Evolutionary conservation across 1,140 invertebrate species (phyloP).

Genomic region (Heterodera carotae): DNA sequence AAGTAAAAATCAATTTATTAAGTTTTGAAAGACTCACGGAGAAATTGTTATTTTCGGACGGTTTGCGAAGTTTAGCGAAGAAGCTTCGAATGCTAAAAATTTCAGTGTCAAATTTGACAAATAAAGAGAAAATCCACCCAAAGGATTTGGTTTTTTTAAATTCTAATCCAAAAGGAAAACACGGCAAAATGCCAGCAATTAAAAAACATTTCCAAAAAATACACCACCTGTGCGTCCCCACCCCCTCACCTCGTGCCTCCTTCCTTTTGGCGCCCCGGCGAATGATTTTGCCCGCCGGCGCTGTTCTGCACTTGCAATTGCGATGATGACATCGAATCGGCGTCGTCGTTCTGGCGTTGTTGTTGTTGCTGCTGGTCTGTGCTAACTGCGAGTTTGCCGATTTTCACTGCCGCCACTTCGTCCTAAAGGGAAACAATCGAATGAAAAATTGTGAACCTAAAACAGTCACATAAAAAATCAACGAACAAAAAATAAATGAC

Average conservation of each 20-base stretch:
- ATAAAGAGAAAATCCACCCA: no score
- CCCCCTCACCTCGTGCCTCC: slow-evolving; percentile 17
- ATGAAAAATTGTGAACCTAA: slow-evolving; percentile 5
- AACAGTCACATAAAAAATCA: background rate
- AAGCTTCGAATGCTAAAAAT: slow-evolving; percentile 48
- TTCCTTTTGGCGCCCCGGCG: background rate
- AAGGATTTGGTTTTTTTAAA: background rate
- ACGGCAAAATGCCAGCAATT: no score
- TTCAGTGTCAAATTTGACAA: background rate
- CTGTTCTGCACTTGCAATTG: slow-evolving; percentile 16
- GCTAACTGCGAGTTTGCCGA: slow-evolving; percentile 36
- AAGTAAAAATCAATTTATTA: no score
- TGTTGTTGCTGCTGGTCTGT: slow-evolving; percentile 10
- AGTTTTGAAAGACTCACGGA: background rate
- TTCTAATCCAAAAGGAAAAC: no score
- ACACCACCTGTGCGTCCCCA: background rate
- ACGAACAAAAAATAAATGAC: background rate
- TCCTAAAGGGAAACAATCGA: slow-evolving; percentile 37
- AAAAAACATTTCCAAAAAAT: background rate
- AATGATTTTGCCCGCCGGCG: slow-evolving; percentile 26
- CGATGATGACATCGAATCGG: slow-evolving; percentile 25
- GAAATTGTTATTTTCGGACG: slow-evolving; percentile 45
- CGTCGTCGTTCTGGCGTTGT: background rate
- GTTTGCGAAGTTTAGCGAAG: slow-evolving; percentile 54
- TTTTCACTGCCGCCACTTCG: slow-evolving; percentile 43